A percentile compares a stretch with the other conserved stretches of the same genome.
Evolutionary conservation across 2,888 invertebrate genomes (phyloP).

Genomic region (Netelia fuscicornis): DNA sequence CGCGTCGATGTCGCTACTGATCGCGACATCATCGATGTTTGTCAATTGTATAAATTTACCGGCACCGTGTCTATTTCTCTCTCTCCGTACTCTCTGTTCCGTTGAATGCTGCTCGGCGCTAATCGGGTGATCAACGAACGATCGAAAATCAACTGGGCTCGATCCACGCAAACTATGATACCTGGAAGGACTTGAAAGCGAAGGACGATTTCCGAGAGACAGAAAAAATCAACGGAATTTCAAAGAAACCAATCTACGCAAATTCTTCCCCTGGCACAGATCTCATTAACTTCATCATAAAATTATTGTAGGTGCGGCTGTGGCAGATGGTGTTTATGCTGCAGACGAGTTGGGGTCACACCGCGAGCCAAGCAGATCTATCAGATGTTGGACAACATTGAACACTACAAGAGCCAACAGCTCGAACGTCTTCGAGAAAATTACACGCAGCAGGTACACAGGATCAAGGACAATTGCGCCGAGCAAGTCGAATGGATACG

Average conservation of each 20-base stretch:
- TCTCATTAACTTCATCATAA: constrained; percentile 57
- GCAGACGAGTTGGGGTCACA: constrained; percentile 89
- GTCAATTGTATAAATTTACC: constrained; percentile 5
- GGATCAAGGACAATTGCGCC: constrained; percentile 96
- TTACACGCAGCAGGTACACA: constrained; percentile 95
- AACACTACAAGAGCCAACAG: constrained; percentile 95
- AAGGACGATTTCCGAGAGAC: constrained; percentile 31
- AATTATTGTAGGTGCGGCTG: constrained; percentile 89
- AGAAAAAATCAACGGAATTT: background rate
- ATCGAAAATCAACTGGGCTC: constrained; percentile 47
- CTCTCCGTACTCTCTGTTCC: constrained; percentile 58
- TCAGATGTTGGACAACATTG: constrained; percentile 95
- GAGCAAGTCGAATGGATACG: constrained; percentile 98
- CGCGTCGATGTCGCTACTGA: background rate
- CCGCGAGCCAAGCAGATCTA: constrained; percentile 94
- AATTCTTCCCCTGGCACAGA: constrained; percentile 30
- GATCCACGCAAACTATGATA: constrained; percentile 3
- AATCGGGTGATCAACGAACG: constrained; percentile 46
- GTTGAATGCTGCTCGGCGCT: constrained; percentile 64
- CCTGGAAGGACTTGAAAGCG: constrained; percentile 17
- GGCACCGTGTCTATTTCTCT: constrained; percentile 20
- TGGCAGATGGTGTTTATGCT: constrained; percentile 91
- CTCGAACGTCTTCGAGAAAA: constrained; percentile 95
- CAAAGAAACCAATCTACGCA: background rate
- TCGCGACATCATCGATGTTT: background rate